A percentile compares a stretch with the other conserved stretches of the same genome.
phyloP scores from a whole-genome alignment of 2,797 vertebrate genomes.

The Poecilia wingei region DNA sequence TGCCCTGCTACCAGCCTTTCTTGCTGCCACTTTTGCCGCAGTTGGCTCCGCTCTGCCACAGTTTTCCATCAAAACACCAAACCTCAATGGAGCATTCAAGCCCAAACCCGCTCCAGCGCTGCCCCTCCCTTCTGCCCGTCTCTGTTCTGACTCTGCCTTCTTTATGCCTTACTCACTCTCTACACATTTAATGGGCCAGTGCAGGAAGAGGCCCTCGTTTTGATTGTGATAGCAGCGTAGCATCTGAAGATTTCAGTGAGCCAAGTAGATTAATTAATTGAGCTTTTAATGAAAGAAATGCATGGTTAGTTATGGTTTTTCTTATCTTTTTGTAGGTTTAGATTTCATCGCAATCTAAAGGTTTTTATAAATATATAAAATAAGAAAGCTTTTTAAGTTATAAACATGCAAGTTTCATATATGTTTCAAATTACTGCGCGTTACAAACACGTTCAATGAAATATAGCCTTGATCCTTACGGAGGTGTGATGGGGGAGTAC shows the following conservation, averaged over 20 bases:
- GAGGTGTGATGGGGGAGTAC: not conserved
- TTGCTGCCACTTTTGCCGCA: conserved; percentile 67
- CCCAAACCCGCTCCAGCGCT: conserved; percentile 65
- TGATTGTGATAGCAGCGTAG: conserved; percentile 26
- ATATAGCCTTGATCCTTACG: not conserved
- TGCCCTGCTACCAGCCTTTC: conserved; percentile 57
- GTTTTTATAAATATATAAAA: not conserved
- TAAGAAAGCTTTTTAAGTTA: not conserved
- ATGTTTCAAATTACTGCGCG: not conserved
- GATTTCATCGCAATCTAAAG: conserved; percentile 2
- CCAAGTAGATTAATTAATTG: conserved; percentile 9
- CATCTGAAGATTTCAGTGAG: conserved; percentile 34
- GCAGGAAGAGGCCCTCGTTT: conserved; percentile 51
- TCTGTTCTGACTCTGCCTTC: conserved; percentile 65
- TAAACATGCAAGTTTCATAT: too few species aligned
- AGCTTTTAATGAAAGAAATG: not conserved
- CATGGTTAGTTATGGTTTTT: not conserved
- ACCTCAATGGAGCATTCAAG: conserved; percentile 82
- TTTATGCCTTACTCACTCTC: conserved; percentile 48
- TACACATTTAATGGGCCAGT: conserved; percentile 44
- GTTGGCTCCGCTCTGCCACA: conserved; percentile 74
- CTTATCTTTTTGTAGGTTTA: conserved; percentile 2
- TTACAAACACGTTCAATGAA: not conserved
- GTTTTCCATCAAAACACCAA: conserved; percentile 84
- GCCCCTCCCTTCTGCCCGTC: conserved; percentile 63